These are phyloP conservation scores for Umimayanthus chanpuru DNA, from an alignment of 92 coral and sea anemone genomes.

Conservation along the genomic window DNA sequence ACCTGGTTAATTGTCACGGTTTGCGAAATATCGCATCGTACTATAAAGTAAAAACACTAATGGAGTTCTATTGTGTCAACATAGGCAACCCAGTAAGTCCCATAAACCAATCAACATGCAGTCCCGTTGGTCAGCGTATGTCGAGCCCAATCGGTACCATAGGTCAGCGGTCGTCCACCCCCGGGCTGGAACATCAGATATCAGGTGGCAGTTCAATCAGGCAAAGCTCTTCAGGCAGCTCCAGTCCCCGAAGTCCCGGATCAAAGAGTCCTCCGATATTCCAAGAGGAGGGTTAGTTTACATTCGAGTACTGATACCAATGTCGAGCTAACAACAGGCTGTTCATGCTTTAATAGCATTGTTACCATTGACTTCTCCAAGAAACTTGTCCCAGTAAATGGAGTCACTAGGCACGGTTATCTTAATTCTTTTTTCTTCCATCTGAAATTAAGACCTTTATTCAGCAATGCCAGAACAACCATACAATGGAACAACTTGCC, in stretches of 20 bases:
- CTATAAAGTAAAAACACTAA: background rate
- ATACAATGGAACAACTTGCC: too few species aligned
- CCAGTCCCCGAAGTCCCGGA: slow-evolving; percentile 79
- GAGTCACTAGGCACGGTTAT: too few species aligned
- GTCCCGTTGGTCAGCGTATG: slow-evolving; percentile 51
- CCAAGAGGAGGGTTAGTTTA: slow-evolving; percentile 69
- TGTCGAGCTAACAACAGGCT: too few species aligned
- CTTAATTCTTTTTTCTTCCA: too few species aligned
- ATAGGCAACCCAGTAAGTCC: slow-evolving; percentile 64
- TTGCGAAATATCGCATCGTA: too few species aligned
- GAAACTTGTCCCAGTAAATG: too few species aligned
- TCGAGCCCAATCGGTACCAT: slow-evolving; percentile 64
- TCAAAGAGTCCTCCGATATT: slow-evolving; percentile 67
- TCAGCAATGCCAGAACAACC: too few species aligned
- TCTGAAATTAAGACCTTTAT: too few species aligned
- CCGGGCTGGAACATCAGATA: slow-evolving; percentile 65
- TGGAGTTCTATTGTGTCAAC: background rate
- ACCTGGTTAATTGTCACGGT: too few species aligned
- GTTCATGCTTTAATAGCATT: too few species aligned
- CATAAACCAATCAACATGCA: slow-evolving; percentile 62
- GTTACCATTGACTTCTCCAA: too few species aligned
- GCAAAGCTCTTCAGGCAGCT: slow-evolving; percentile 71
- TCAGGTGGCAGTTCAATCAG: slow-evolving; percentile 60
- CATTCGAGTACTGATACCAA: too few species aligned
- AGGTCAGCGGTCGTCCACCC: slow-evolving; percentile 66